Percentiles rank a stretch among this genome's conserved stretches.
Evolutionary conservation across 2,888 invertebrate species (phyloP).

Genomic region (Podabrus alpinus): DNA sequence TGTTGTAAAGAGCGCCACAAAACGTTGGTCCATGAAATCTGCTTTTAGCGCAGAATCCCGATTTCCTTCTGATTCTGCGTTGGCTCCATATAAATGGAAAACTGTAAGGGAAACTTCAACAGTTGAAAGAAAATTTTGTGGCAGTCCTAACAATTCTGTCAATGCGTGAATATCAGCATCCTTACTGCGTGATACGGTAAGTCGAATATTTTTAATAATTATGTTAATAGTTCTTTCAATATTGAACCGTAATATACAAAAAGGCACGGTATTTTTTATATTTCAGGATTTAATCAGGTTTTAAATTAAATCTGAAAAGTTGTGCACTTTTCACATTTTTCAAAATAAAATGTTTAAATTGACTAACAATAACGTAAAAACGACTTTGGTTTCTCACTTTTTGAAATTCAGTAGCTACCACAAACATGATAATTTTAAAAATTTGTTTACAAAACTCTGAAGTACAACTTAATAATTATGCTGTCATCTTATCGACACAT

Average conservation of each 20-base stretch:
- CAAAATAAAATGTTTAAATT: not conserved
- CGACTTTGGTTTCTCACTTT: not conserved
- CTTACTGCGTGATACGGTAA: slow-evolving; percentile 17
- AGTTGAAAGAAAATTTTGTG: slow-evolving; percentile 33
- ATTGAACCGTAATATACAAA: not conserved
- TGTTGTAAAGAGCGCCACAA: slow-evolving; percentile 25
- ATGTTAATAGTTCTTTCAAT: not conserved
- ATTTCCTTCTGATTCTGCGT: slow-evolving; percentile 44
- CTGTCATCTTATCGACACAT: not conserved
- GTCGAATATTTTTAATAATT: slow-evolving; percentile 10
- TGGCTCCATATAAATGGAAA: slow-evolving; percentile 41
- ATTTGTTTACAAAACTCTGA: not conserved
- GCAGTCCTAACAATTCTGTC: slow-evolving; percentile 28
- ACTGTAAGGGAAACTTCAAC: slow-evolving; percentile 33
- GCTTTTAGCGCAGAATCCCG: slow-evolving; percentile 41
- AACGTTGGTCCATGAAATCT: slow-evolving; percentile 34
- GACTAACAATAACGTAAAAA: not conserved
- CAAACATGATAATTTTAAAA: not conserved
- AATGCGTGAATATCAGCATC: slow-evolving; percentile 24
- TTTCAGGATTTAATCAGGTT: not conserved
- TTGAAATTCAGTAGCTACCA: not conserved
- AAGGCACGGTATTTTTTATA: not conserved
- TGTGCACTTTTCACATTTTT: not conserved
- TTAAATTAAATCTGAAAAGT: not conserved
- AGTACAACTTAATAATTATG: not conserved